A percentile compares a stretch with the other conserved stretches of the same genome.
Conservation (phyloP, 2,797 vertebrate species). For the Hemibagrus guttatus region DNA sequence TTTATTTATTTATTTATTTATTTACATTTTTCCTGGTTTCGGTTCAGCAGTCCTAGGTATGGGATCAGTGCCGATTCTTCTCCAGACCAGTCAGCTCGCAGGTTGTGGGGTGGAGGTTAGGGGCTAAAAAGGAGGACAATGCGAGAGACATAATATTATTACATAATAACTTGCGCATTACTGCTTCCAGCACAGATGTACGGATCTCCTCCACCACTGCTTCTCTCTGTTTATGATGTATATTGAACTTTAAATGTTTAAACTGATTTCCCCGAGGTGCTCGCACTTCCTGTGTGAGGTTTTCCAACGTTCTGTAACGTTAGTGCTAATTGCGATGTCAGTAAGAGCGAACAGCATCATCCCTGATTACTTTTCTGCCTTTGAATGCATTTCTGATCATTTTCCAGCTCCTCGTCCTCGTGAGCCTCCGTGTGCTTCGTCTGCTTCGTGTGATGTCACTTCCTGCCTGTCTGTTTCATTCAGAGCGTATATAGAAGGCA, state of each 20-base stretch:
- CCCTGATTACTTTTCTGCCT: background rate
- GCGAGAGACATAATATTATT: background rate
- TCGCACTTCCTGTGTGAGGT: background rate
- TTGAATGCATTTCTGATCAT: conserved; percentile 7
- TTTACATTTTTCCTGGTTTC: no score
- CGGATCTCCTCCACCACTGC: background rate
- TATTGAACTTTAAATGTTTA: no score
- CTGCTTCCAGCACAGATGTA: background rate
- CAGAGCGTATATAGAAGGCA: background rate
- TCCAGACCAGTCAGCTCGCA: background rate
- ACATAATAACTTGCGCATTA: background rate
- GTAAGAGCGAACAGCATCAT: background rate
- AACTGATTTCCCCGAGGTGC: background rate
- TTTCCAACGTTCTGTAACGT: background rate
- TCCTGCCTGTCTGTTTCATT: background rate
- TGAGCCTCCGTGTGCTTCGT: background rate
- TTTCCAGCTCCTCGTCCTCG: background rate
- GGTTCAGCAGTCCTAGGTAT: background rate
- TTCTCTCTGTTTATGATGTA: no score
- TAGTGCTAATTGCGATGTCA: background rate
- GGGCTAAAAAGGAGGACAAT: background rate
- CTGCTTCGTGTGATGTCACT: background rate
- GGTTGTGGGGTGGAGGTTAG: background rate
- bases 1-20: no score
- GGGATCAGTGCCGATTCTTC: background rate